Evolutionary conservation across 1,140 invertebrate genomes (phyloP), one percentile per base, ranked within the genome.

Genomic region (Ylistrum balloti): DNA sequence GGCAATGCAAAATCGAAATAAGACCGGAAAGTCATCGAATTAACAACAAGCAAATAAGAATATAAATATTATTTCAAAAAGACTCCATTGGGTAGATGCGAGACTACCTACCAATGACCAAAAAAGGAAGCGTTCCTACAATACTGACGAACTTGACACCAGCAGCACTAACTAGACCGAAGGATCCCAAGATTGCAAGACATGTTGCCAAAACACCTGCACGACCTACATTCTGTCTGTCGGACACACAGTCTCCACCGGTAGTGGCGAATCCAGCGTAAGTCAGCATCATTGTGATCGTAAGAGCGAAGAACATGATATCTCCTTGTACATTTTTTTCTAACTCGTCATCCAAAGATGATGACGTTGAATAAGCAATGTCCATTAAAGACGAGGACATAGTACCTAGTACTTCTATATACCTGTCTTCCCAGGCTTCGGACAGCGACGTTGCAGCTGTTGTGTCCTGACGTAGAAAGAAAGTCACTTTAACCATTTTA

Each of bases 81-180:
- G n/a, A n/a, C n/a, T n/a, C n/a, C n/a, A n/a, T n/a, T n/a, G n/a
- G n/a, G n/a, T n/a, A n/a, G n/a, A n/a, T n/a, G n/a, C n/a, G n/a
- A n/a, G n/a, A n/a, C 99, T 33, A 97, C 97, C 98, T 97, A 99
- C 98, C 98, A 93, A 99, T 98, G 97, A 99, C 98, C 74, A 99
- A 97, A 95, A 99, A 99, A 5, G 99, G 99, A 3, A 98, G 98
- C 0, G 98, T 98, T 86, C 99, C 97, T 96, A 99, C 99, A 91
- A 99, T 98, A 32, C 98, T 98, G 93, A 99, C 99, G 96, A 99
- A 99, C 91, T 98, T 98, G 56, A 99, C 97, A 15, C 98, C 98
- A 87, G 98, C 97, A 96, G 99, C 99, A 95, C 98, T 98, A 91
- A 98, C 98, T 48, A 98, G 96, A 74, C 99, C 99, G 94, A 99